Evolutionary conservation across 2,888 invertebrate genomes (phyloP).

Genomic region (Andrena chrysosceles): DNA sequence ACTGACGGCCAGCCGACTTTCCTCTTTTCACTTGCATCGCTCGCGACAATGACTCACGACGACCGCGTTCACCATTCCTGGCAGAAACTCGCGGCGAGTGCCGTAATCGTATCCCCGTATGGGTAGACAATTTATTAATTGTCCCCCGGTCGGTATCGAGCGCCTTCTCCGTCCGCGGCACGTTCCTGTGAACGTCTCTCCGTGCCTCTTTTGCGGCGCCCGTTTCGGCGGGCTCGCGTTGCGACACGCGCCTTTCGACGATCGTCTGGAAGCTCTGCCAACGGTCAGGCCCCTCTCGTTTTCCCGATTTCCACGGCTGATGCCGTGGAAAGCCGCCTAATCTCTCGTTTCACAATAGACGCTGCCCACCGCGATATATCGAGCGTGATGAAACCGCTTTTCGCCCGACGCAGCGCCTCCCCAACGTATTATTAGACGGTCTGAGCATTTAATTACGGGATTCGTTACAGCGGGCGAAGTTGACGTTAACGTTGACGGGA

Average conservation of each 20-base stretch:
- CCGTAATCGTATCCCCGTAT: constrained; percentile 61
- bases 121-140: constrained; percentile 76
- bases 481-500: constrained; percentile 42
- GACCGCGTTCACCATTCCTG: constrained; percentile 78
- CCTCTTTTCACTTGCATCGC: constrained; percentile 52
- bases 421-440: constrained; percentile 56
- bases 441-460: constrained; percentile 61
- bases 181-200: background rate
- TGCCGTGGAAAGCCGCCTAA: constrained; percentile 50
- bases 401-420: constrained; percentile 20
- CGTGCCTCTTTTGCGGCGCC: constrained; percentile 67
- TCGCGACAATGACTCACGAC: constrained; percentile 73
- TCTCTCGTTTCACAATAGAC: constrained; percentile 58
- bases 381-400: constrained; percentile 49
- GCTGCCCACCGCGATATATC: constrained; percentile 37
- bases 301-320: constrained; percentile 27
- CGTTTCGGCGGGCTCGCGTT: constrained; percentile 62
- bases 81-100: constrained; percentile 62
- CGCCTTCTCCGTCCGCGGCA: constrained; percentile 10
- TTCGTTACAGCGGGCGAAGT: constrained; percentile 40
- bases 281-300: constrained; percentile 39
- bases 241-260: constrained; percentile 54
- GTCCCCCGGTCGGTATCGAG: constrained; percentile 51
- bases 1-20: constrained; percentile 36
- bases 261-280: constrained; percentile 55